Base-by-base conservation (phyloP, 1,140 invertebrate genomes). In the Drosophila pandora region DNA sequence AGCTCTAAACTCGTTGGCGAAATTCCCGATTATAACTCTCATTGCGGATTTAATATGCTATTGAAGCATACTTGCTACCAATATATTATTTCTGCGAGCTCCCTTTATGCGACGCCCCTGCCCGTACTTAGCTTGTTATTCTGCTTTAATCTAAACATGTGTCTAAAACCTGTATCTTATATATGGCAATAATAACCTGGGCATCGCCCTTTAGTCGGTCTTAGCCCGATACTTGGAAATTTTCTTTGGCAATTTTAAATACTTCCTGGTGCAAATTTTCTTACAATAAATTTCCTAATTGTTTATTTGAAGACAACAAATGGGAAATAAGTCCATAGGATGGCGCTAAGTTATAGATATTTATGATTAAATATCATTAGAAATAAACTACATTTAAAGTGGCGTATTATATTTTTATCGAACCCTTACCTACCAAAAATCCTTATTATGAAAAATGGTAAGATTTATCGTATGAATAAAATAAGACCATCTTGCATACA, bases 81-180 rank as follows among this genome's bases (percentile, higher is more conserved):
- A 37, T 12, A 12, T 37, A 37, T n/a, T 37, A 12, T n/a, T 4
- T 4, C 10, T 37, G 0, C 3, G 3, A 37, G 34, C 2, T 21
- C 41, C 41, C 41, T 21, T 5, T 50, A 6, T 13, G 39, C 13
- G 21, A 28, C 65, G 65, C n/a, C 62, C 37, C 49, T 68, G 62
- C 8, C 7, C 0, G 12, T 8, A 2, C 17, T 32, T 10, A 64
- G 47, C 65, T 68, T n/a, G 50, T 48, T 41, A 13, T 8, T 39
- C 41, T 10, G 32, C 65, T 69, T 57, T 10, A 10, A 22, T 12
- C 48, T 32, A 23, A 17, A 22, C 13, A 23, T 4, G 34, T 8
- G 13, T 32, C 43, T 37, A 3, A 68, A 69, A 69, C 65, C 65
- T 37, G 65, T 69, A 69, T 55, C 21, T 32, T 30, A 53, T 34